Evolutionary conservation across 2,888 invertebrate species (phyloP).

Genomic region (Chymomyza fuscimana): DNA sequence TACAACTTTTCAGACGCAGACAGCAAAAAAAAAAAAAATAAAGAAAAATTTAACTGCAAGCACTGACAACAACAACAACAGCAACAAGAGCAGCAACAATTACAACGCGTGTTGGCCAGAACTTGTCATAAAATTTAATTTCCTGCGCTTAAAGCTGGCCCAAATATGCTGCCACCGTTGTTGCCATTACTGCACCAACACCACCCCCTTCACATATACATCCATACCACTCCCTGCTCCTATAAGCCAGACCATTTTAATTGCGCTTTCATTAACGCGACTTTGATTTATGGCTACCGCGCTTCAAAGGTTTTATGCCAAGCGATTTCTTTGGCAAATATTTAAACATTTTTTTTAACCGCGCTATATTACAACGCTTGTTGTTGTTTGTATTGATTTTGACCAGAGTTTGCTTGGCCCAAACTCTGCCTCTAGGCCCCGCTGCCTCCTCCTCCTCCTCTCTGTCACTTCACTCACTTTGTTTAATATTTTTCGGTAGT

Average conservation of each 20-base stretch:
- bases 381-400: conserved; percentile 62
- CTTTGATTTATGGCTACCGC: conserved; percentile 76
- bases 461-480: conserved; percentile 52
- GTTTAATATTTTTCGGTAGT: conserved; percentile 73
- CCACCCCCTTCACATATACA: neutral
- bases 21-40: conserved; percentile 27
- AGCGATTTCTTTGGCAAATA: conserved; percentile 75
- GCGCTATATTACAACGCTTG: neutral
- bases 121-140: conserved; percentile 71
- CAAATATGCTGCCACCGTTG: conserved; percentile 51
- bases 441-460: too few species aligned
- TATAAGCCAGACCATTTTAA: conserved; percentile 55
- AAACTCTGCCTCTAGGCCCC: neutral
- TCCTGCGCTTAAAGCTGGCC: conserved; percentile 72
- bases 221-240: conserved; percentile 10
- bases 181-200: neutral
- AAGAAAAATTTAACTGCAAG: conserved; percentile 67
- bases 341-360: conserved; percentile 59
- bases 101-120: conserved; percentile 62
- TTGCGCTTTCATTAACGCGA: conserved; percentile 76
- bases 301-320: conserved; percentile 64
- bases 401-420: conserved; percentile 49
- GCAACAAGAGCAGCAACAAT: conserved; percentile 47
- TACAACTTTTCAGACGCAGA: conserved; percentile 68
- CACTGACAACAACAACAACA: conserved; percentile 37